Conservation (phyloP, 92 coral and sea anemone genomes). For the Phenganax stokvisi region DNA sequence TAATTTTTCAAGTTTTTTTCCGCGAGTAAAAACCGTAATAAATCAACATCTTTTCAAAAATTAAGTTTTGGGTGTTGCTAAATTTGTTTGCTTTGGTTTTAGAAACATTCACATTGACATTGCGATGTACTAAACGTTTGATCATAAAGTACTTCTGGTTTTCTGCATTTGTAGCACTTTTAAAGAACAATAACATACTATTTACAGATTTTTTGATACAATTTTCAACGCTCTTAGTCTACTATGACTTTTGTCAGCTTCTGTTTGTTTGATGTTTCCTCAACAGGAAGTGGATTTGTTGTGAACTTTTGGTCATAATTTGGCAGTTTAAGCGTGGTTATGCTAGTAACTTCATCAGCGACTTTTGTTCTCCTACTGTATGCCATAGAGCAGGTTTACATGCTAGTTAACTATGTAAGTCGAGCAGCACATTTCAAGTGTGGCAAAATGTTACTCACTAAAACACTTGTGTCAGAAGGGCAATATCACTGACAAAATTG, state of each 20-base stretch:
- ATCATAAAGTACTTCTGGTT: neutral
- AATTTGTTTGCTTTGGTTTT: slow-evolving; percentile 8
- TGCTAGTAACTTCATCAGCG: too few species aligned
- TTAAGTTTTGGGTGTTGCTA: slow-evolving; percentile 13
- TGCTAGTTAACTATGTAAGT: too few species aligned
- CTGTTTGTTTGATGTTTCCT: neutral
- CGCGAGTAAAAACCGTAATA: too few species aligned
- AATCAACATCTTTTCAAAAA: neutral
- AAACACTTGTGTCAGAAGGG: too few species aligned
- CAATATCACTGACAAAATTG: too few species aligned
- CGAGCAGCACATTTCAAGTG: too few species aligned
- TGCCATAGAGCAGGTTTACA: too few species aligned
- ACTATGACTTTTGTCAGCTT: neutral
- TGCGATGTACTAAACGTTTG: neutral
- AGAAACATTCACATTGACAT: neutral
- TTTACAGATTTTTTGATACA: neutral
- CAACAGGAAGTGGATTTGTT: neutral
- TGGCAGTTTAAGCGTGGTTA: too few species aligned
- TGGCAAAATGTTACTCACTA: too few species aligned
- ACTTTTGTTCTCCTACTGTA: too few species aligned
- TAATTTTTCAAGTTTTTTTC: neutral
- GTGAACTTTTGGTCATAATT: too few species aligned
- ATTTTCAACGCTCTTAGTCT: neutral
- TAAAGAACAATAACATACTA: neutral
- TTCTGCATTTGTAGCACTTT: neutral